Evolutionary conservation across 1,140 invertebrate genomes (phyloP).

Genomic region (Hermatobates lingyangjiaoensis): DNA sequence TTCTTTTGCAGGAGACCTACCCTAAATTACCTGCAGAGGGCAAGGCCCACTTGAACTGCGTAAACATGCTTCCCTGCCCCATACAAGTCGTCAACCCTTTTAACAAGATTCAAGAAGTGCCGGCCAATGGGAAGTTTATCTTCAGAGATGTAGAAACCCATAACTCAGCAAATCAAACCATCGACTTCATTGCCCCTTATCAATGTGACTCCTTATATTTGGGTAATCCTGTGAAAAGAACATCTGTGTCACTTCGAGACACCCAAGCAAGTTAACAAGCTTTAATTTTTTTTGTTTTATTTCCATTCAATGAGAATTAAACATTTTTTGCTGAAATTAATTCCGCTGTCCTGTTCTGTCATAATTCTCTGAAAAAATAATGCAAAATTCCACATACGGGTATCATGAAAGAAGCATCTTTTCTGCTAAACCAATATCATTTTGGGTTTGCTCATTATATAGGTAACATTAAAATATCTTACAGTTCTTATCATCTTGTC

Average conservation of each 20-base stretch:
- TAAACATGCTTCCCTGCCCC: constrained; percentile 1
- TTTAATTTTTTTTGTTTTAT: too few relatives aligned
- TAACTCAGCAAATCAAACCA: neutral
- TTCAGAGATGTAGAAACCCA: neutral
- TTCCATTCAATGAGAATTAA: too few relatives aligned
- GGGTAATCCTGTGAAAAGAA: neutral
- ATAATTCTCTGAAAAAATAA: too few relatives aligned
- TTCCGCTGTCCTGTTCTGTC: too few relatives aligned
- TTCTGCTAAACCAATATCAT: too few relatives aligned
- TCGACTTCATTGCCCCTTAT: neutral
- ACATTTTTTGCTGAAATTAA: too few relatives aligned
- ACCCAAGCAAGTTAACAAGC: too few relatives aligned
- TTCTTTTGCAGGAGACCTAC: neutral
- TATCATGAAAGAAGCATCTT: too few relatives aligned
- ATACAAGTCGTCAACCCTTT: neutral
- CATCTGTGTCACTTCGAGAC: neutral
- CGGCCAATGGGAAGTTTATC: neutral
- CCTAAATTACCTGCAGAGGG: neutral
- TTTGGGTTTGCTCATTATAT: too few relatives aligned
- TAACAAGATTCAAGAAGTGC: neutral
- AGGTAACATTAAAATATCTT: too few relatives aligned
- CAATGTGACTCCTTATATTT: neutral
- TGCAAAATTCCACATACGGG: too few relatives aligned
- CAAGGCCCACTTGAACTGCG: neutral
- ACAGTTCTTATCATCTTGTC: too few relatives aligned